phyloP scores from a whole-genome alignment of 37 sponge, comb jelly and placozoan genomes.

The Beroe ovata region DNA sequence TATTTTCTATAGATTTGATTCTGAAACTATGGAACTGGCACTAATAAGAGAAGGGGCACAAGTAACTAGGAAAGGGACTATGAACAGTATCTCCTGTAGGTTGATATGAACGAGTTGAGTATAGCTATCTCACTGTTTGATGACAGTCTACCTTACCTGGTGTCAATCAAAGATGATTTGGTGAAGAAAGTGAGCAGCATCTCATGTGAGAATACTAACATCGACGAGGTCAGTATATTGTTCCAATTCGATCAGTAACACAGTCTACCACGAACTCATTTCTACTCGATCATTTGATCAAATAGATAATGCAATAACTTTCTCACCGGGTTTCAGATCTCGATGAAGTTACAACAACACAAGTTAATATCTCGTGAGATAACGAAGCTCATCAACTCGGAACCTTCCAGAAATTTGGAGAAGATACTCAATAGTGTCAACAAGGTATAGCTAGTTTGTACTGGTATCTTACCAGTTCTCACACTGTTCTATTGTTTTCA shows the following conservation, averaged over 20 bases:
- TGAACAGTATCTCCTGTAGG: too few species aligned
- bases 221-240: conserved; percentile 53
- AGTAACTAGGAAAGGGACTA: too few species aligned
- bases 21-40: too few species aligned
- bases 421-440: conserved; percentile 17
- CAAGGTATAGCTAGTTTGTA: too few species aligned
- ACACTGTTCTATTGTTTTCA: too few species aligned
- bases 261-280: too few species aligned
- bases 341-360: conserved; percentile 63
- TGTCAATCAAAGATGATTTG: conserved; percentile 3
- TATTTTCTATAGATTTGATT: too few species aligned
- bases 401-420: conserved; percentile 19
- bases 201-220: conserved; percentile 7
- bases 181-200: not conserved
- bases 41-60: too few species aligned
- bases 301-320: not conserved
- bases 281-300: too few species aligned
- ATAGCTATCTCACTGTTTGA: conserved; percentile 19
- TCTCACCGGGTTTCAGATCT: conserved; percentile 3
- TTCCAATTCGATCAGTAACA: too few species aligned
- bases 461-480: too few species aligned
- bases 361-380: conserved; percentile 58
- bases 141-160: conserved; percentile 16
- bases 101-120: conserved; percentile 53
- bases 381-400: conserved; percentile 61